A percentile compares a stretch with the other conserved stretches of the same genome.
Conservation (phyloP, 2,888 invertebrate genomes). For the Idaea dimidiata region DNA sequence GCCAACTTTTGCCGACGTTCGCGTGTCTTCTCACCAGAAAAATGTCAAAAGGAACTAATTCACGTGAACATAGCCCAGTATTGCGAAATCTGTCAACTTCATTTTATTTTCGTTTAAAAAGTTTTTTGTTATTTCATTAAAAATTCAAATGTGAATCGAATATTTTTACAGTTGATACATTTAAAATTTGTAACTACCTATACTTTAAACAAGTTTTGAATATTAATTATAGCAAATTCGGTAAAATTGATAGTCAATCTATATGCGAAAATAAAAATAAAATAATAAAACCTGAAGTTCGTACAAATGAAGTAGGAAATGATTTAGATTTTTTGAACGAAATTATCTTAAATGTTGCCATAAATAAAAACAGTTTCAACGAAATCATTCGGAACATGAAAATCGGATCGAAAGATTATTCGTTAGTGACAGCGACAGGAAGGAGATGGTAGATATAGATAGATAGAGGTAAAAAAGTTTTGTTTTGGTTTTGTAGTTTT, state of each 20-base stretch:
- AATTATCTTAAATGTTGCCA: not conserved
- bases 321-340: not conserved
- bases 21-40: slow-evolving; percentile 71
- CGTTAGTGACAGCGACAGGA: not conserved
- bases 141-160: not conserved
- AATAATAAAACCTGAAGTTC: not conserved
- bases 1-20: slow-evolving; percentile 72
- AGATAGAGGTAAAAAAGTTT: no score
- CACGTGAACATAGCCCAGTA: slow-evolving; percentile 35
- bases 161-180: not conserved
- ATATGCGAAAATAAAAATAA: no score
- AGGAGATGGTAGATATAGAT: no score
- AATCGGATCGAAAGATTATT: no score
- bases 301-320: not conserved
- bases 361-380: not conserved
- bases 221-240: no score
- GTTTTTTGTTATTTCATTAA: not conserved
- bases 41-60: slow-evolving; percentile 67
- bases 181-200: not conserved
- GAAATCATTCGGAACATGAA: not conserved
- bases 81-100: slow-evolving; percentile 1
- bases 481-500: not conserved
- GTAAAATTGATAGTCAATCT: no score
- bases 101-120: slow-evolving; percentile 24
- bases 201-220: no score